A percentile compares a stretch with the other conserved stretches of the same genome.
These are phyloP conservation scores for Holotrichia oblita DNA, from an alignment of 1,140 invertebrate species.

Conservation along the genomic window DNA sequence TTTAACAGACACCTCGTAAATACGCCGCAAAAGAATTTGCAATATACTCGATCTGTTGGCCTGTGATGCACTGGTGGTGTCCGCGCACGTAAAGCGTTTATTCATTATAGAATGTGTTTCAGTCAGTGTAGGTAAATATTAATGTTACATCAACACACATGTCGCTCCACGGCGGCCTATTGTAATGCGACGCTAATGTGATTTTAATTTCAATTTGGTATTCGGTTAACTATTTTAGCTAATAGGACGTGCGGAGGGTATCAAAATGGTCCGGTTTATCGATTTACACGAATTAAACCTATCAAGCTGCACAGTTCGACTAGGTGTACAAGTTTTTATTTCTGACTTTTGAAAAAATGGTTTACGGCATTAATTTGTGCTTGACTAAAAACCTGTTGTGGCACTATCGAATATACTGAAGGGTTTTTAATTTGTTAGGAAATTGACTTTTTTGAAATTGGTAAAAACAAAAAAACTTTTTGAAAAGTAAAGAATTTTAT, in stretches of 20 bases:
- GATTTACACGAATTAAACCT: constrained; percentile 19
- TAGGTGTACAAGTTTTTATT: no score
- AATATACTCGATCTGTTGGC: neutral
- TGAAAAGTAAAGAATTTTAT: no score
- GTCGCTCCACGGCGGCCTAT: neutral
- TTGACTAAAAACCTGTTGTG: no score
- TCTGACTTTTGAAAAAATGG: no score
- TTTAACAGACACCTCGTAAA: constrained; percentile 1
- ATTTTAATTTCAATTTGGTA: constrained; percentile 28
- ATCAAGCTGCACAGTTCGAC: constrained; percentile 7
- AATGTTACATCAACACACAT: constrained; percentile 29
- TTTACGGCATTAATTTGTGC: no score
- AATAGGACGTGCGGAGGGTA: neutral
- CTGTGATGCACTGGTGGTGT: neutral
- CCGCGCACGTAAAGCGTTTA: neutral
- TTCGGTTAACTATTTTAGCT: constrained; percentile 14
- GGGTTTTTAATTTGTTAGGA: no score
- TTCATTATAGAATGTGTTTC: constrained; percentile 22
- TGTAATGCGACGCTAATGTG: constrained; percentile 26
- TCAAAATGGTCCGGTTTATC: neutral
- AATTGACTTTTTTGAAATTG: no score
- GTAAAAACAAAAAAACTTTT: no score
- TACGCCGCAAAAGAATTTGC: constrained; percentile 10
- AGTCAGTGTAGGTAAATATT: constrained; percentile 21
- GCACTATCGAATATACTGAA: no score